Evolutionary conservation across 1,140 invertebrate genomes (phyloP).

Genomic region (Penaeus indicus): DNA sequence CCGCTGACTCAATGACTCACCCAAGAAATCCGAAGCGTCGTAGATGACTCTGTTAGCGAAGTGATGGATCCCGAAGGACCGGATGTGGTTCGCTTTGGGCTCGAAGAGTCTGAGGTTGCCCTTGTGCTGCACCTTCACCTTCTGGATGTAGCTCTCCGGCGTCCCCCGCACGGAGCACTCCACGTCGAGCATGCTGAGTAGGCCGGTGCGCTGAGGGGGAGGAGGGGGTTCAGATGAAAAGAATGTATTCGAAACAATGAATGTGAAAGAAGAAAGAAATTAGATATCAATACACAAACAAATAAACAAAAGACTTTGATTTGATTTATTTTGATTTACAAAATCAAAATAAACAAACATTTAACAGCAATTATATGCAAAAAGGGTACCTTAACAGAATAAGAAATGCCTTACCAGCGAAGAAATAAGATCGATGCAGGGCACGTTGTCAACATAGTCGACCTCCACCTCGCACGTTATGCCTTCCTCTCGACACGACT

Average conservation of each 20-base stretch:
- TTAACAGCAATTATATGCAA: neutral
- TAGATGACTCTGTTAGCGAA: conserved; percentile 91
- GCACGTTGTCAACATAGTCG: conserved; percentile 95
- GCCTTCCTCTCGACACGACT: conserved; percentile 93
- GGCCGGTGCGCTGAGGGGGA: conserved; percentile 81
- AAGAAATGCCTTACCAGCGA: conserved; percentile 78
- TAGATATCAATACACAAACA: neutral
- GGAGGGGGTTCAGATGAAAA: too few species aligned
- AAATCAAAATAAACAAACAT: neutral
- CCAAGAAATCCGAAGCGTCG: conserved; percentile 88
- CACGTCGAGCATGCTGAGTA: conserved; percentile 92
- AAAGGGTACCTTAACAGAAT: neutral
- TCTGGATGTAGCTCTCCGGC: conserved; percentile 89
- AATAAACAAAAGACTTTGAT: neutral
- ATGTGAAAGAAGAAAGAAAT: neutral
- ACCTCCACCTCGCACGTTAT: conserved; percentile 92
- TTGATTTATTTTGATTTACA: neutral
- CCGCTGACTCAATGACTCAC: conserved; percentile 68
- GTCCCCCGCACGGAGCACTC: conserved; percentile 89
- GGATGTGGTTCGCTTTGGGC: conserved; percentile 79
- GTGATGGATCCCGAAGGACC: conserved; percentile 92
- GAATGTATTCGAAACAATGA: neutral
- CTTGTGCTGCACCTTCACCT: conserved; percentile 87
- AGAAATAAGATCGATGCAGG: conserved; percentile 94
- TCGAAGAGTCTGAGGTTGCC: conserved; percentile 82